Percentiles rank a stretch among this genome's conserved stretches.
phyloP scores from a whole-genome alignment of 2,888 invertebrate species.

The Synergus laeviventris region DNA sequence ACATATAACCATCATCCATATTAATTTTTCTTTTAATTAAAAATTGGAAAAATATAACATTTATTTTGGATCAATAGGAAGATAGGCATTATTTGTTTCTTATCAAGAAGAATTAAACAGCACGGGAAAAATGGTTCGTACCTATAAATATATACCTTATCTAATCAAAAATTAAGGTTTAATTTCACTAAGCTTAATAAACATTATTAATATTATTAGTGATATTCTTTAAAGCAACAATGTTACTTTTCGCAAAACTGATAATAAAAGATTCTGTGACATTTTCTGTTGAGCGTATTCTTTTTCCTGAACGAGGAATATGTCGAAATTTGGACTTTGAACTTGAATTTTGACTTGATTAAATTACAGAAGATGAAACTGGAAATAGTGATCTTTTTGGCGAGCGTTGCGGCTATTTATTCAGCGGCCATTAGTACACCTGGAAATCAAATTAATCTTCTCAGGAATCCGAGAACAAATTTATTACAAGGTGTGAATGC shows the following conservation, averaged over 20 bases:
- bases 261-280: neutral
- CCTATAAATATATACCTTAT: neutral
- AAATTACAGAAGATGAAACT: conserved; percentile 8
- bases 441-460: conserved; percentile 8
- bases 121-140: conserved; percentile 8
- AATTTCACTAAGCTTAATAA: neutral
- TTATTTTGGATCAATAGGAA: neutral
- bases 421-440: conserved; percentile 7
- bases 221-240: neutral
- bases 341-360: neutral
- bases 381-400: neutral
- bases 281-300: neutral
- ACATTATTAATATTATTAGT: neutral
- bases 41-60: neutral
- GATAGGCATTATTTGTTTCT: neutral
- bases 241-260: neutral
- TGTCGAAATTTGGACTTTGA: neutral
- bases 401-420: conserved; percentile 13
- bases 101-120: neutral
- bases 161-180: neutral
- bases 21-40: neutral
- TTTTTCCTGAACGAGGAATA: neutral
- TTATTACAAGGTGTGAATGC: neutral
- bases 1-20: neutral
- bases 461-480: neutral